Base-by-base conservation (phyloP, 1,140 invertebrate species). In the Drosophila subobscura region DNA sequence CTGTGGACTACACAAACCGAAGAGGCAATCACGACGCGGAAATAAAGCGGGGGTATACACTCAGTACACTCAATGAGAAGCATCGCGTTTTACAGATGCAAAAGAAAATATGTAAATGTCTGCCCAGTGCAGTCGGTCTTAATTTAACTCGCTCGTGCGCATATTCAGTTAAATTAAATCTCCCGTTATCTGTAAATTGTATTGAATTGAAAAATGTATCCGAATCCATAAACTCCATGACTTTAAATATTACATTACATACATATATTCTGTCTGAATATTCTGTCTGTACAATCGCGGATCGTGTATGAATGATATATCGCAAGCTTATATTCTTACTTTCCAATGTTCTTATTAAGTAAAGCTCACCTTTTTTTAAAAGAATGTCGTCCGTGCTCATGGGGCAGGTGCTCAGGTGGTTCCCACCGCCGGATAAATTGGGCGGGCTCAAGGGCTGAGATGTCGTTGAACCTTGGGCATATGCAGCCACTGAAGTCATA, bases 361-460 rank as follows among this genome's bases (percentile, higher is more conserved):
- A 2, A 16, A 14, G 33, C 72, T 77, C 16, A 91, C 90, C 91
- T 63, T 91, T 91, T 59, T 91, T 91, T 7, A 89, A 60, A 29
- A 74, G 44, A 22, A 89, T 64, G 27, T 91, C 86, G 1, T 90
- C 89, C 10, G 73, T 33, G 5, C 47, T 44, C 10, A 57, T 67
- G 8, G 74, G 52, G 22, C 76, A 83, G 23, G 47, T 85, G n/a
- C 40, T 50, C 33, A 77, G 33, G 37, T 72, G 68, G 29, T 27
- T 42, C 6, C 57, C 12, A 5, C 51, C 67, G 4, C 50, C 65
- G 57, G 6, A 54, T 68, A 2, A 49, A 20, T 55, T 57, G 5
- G 50, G 53, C 7, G 89, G 85, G 51, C 78, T 90, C 2, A 90
- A 25, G 2, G 90, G 41, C 41, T 84, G 80, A 10, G 49, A 67